phyloP scores from a whole-genome alignment of 2,797 vertebrate genomes.

The Macropodus opercularis region DNA sequence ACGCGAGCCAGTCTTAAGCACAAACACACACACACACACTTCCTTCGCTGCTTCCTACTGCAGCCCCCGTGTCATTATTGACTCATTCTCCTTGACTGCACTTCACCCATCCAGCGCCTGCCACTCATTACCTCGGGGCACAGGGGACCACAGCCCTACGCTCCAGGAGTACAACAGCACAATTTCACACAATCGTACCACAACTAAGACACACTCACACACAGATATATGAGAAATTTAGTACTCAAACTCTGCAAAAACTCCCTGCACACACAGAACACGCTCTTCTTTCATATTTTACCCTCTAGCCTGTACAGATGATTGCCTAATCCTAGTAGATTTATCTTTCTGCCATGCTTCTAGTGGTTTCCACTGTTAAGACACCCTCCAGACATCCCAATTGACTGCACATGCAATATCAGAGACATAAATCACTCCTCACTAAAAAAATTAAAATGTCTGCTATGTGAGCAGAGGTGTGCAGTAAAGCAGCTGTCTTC shows the following conservation, averaged over 20 bases:
- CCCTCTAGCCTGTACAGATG: constrained; percentile 37
- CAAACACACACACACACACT: constrained; percentile 46
- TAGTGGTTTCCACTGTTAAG: constrained; percentile 40
- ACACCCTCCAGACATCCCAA: constrained; percentile 54
- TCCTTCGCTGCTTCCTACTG: constrained; percentile 65
- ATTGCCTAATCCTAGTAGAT: constrained; percentile 52
- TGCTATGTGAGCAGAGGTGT: constrained; percentile 40
- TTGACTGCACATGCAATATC: constrained; percentile 55
- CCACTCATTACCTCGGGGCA: constrained; percentile 71
- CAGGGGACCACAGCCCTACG: constrained; percentile 56
- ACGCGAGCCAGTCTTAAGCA: constrained; percentile 35
- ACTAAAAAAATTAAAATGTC: constrained; percentile 52
- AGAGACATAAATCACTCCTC: constrained; percentile 61
- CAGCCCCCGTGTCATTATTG: constrained; percentile 70
- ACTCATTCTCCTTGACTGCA: constrained; percentile 79
- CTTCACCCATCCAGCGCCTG: constrained; percentile 69
- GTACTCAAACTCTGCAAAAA: constrained; percentile 2
- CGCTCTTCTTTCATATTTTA: constrained; percentile 8
- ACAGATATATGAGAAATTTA: constrained; percentile 26
- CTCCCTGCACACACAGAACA: constrained; percentile 6
- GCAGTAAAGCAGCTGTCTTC: constrained; percentile 50
- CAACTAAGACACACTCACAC: constrained; percentile 4
- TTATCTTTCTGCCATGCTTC: constrained; percentile 48
- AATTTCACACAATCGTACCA: constrained; percentile 35
- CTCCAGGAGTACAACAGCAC: constrained; percentile 52